phyloP scores from a whole-genome alignment of 2,888 invertebrate species.

The Eupithecia pulchellata region DNA sequence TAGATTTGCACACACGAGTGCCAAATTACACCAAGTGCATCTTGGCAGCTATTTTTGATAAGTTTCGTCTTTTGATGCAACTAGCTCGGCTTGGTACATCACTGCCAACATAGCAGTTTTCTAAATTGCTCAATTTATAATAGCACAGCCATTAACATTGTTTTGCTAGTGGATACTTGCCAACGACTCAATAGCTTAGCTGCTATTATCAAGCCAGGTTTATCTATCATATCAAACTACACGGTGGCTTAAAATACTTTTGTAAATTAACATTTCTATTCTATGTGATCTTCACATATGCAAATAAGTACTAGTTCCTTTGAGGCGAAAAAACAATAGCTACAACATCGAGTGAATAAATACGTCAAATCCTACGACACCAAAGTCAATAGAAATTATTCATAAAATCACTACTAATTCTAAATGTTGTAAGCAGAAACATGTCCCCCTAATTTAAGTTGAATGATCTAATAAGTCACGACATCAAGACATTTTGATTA shows the following conservation, averaged over 20 bases:
- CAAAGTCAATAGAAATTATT: constrained; percentile 26
- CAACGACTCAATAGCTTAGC: constrained; percentile 53
- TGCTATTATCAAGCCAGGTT: constrained; percentile 43
- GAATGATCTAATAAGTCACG: constrained; percentile 62
- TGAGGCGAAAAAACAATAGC: constrained; percentile 48
- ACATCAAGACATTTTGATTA: constrained; percentile 71
- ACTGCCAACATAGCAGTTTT: constrained; percentile 51
- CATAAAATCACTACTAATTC: constrained; percentile 58
- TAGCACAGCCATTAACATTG: constrained; percentile 76
- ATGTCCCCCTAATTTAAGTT: constrained; percentile 46
- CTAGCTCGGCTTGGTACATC: constrained; percentile 48
- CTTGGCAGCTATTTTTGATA: constrained; percentile 22
- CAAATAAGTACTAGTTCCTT: constrained; percentile 54
- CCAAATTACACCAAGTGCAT: constrained; percentile 23
- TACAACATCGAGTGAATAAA: constrained; percentile 49
- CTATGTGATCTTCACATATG: constrained; percentile 53
- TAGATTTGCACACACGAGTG: constrained; percentile 20
- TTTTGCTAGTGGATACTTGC: constrained; percentile 61
- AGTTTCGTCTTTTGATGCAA: constrained; percentile 52
- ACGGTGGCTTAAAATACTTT: constrained; percentile 68
- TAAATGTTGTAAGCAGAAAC: constrained; percentile 39
- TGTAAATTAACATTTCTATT: constrained; percentile 59
- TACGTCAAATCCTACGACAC: constrained; percentile 46
- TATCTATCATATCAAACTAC: constrained; percentile 57
- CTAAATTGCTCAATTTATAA: constrained; percentile 56